Conservation (phyloP, 2,797 vertebrate genomes). For the Centropyge bicolor region DNA sequence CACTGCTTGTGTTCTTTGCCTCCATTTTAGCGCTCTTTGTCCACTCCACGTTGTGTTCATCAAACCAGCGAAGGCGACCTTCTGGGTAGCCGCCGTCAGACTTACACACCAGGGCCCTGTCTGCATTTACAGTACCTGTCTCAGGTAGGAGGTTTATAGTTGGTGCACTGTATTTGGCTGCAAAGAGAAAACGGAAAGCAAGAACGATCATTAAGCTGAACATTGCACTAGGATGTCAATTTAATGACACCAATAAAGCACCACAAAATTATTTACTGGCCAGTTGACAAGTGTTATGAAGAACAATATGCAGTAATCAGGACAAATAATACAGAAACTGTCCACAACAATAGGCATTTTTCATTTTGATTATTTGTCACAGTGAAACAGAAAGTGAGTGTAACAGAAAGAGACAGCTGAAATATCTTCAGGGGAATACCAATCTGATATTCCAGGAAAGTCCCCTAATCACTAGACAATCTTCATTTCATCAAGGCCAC, state of each 20-base stretch:
- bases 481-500: not conserved
- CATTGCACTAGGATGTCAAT: not conserved
- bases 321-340: not conserved
- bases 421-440: not conserved
- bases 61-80: constrained; percentile 78
- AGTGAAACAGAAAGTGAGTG: constrained; percentile 50
- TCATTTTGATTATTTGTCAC: not conserved
- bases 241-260: not conserved
- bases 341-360: not conserved
- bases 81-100: constrained; percentile 70
- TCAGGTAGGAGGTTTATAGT: rapidly evolving
- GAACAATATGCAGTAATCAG: not conserved
- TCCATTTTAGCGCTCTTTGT: rapidly evolving
- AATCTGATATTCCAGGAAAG: constrained; percentile 17
- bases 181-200: not conserved
- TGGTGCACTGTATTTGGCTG: constrained; percentile 65
- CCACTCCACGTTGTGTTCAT: rapidly evolving
- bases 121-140: rapidly evolving
- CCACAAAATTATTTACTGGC: not conserved
- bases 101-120: constrained; percentile 51
- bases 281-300: not conserved
- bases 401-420: rapidly evolving
- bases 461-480: not conserved
- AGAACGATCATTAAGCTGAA: not conserved
- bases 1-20: rapidly evolving